Base-by-base conservation (phyloP, 37 sponge, comb jelly and placozoan species). In the Theonella swinhoei region DNA sequence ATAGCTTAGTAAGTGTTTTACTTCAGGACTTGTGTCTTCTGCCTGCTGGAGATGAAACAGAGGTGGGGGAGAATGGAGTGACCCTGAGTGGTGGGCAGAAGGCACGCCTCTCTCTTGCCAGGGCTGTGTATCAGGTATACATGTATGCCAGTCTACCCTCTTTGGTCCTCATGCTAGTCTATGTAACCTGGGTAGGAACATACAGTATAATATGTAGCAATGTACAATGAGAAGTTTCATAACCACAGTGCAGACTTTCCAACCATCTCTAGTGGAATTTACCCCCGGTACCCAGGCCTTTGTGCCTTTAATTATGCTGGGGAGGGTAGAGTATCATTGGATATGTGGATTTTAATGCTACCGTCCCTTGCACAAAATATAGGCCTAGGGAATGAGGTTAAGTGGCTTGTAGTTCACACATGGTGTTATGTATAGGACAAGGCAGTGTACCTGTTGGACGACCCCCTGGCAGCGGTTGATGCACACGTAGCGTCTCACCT, bases 41-140 rank as follows among this genome's bases (percentile, higher is more conserved):
- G 60, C 92, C 98, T 35, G 85, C 80, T 64, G 98, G 98, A 23
- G 98, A 97, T 67, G 22, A 39, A 47, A 97, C 98, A 42, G 91
- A 95, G 83, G 95, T 96, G 29, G 99, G 99, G 31, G 97, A 94
- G 79, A 95, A 96, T 88, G 99, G 99, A 62, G 93, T 96, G 37
- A 96, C 97, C 29, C 88, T 99, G 39, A 99, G 99, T 80, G 99
- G 99, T 42, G 99, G 99, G 17, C 99, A 99, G 83, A 96, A 96
- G 77, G 86, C 95, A 5, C 71, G 99, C n/a, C 36, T 99, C 36
- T 75, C 95, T n/a, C 87, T 99, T 32, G 99, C 99, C 14, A 82
- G 99, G 63, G 97, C 99, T 68, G 92, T 92, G 23, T 99, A 99
- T 62, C 97, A 97, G 81, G 93, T 88, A 68, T 7, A 26, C 32